Base-by-base conservation (phyloP, 2,888 invertebrate genomes). In the Tanypteryx hageni region DNA sequence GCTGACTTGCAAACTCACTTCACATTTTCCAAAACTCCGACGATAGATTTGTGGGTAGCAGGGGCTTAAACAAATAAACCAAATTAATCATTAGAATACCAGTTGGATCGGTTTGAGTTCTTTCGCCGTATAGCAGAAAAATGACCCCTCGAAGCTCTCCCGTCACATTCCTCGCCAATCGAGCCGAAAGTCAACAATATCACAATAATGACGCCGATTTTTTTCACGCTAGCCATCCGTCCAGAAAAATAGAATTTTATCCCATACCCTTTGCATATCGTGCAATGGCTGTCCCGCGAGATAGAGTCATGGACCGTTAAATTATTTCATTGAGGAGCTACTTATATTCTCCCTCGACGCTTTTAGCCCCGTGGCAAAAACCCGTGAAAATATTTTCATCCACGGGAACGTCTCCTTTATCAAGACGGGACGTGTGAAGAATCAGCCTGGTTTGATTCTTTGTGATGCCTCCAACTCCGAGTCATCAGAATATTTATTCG, bases 341-440 rank as follows among this genome's bases (percentile, higher is more conserved):
- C 64, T 89, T 89, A 64, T 13, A 86, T 27, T 27, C 27, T 61
- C 86, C 27, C 61, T 18, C 56, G 14, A n/a, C 31, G 57, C 83
- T 57, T 44, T 9, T 56, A 57, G 56, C 59, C 31, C 9, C 86
- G 59, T 27, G 86, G 76, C 76, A n/a, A 68, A 58, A 59, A 27
- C 68, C 44, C 59, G n/a, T 56, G 89, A 89, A 89, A 89, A 89
- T 64, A 89, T 89, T 89, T 89, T 89, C 89, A 89, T 68, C 89
- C 64, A 27, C 27, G 22, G 31, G 31, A n/a, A 89, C 89, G 64
- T 64, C 89, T 89, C 64, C 64, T 68, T 64, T 64, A 89, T 89
- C 61, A 18, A 89, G 64, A 16, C 44, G 89, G 68, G 64, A 89
- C 64, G 89, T 89, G 61, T 61, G 86, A 31, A 61, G 86, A 86